Evolutionary conservation across 2,113 vertebrate species (phyloP), one percentile per base, ranked within the genome.

Genomic region (Bothrops jararaca): DNA sequence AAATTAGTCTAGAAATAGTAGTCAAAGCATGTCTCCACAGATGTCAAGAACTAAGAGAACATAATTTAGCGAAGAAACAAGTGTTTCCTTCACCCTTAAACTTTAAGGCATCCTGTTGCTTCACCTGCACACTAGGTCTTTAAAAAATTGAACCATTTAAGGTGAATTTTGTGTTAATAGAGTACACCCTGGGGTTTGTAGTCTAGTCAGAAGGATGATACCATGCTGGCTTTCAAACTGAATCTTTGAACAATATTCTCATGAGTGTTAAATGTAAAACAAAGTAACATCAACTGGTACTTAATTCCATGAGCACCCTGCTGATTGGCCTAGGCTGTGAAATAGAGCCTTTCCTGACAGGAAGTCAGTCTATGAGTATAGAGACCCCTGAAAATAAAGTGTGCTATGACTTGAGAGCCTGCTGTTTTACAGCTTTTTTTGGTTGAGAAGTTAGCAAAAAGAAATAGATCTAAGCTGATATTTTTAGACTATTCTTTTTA

Each of bases 251-350:
- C 97, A 96, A 96, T 97, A 97, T 97, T 98, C 98, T 98, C 98
- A 98, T 96, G 97, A 96, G 99, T 98, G 98, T 98, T 96, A 97
- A 97, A 98, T 98, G 97, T 97, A 98, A 99, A 99, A 99, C 98
- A 99, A 97, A 97, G 97, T 98, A 99, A 98, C 98, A 99, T 98
- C 99, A 99, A 99, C 98, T 98, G 98, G 98, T 98, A 99, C 99
- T 99, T 99, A 99, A 98, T 98, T 98, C 98, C 97, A 96, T 94
- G 97, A 98, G 97, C 98, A 98, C 98, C 98, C 98, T 97, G 98
- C 98, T 98, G 98, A 96, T 97, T 97, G 97, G 98, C 97, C 98
- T 98, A 98, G 98, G 98, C 98, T 96, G 96, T 95, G 98, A 97
- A 97, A 98, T 98, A 95, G 96, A 97, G 96, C 97, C 97, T 98